Conservation (phyloP, 37 sponge, comb jelly and placozoan species). For the Geodia barretti region DNA sequence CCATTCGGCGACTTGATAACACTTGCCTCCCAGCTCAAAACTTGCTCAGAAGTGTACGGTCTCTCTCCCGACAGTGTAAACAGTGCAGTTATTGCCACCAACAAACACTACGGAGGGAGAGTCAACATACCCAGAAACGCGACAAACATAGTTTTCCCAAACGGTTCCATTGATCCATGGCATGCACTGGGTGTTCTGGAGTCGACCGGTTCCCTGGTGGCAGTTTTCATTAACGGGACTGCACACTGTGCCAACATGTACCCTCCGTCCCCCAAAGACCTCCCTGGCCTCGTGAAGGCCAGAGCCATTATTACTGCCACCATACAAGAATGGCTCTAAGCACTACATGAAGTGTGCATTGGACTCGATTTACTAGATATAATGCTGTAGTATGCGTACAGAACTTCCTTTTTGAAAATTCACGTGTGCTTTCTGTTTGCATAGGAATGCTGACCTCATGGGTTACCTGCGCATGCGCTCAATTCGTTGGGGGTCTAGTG, state of each 20-base stretch:
- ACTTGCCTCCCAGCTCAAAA: constrained; percentile 38
- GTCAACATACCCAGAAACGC: constrained; percentile 34
- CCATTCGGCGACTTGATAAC: constrained; percentile 71
- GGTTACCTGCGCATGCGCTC: too few species aligned
- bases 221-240: constrained; percentile 83
- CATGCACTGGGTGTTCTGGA: constrained; percentile 72
- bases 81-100: constrained; percentile 49
- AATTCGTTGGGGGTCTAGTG: too few species aligned
- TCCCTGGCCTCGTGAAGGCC: constrained; percentile 40
- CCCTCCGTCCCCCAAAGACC: constrained; percentile 60
- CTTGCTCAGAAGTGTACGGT: constrained; percentile 65
- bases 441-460: too few species aligned
- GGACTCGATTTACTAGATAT: too few species aligned
- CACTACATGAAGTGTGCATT: too few species aligned
- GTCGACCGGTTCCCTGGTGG: constrained; percentile 2
- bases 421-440: too few species aligned
- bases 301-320: constrained; percentile 15
- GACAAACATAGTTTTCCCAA: constrained; percentile 89
- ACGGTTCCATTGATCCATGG: constrained; percentile 94
- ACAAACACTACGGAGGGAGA: constrained; percentile 70
- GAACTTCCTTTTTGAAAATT: too few species aligned
- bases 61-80: constrained; percentile 9
- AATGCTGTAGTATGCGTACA: too few species aligned
- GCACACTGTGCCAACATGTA: constrained; percentile 98
- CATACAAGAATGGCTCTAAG: constrained; percentile 43